Percentiles rank a stretch among this genome's conserved stretches.
These are phyloP conservation scores for Paramormyrops kingsleyae DNA, from an alignment of 2,113 vertebrate species.

Conservation along the genomic window DNA sequence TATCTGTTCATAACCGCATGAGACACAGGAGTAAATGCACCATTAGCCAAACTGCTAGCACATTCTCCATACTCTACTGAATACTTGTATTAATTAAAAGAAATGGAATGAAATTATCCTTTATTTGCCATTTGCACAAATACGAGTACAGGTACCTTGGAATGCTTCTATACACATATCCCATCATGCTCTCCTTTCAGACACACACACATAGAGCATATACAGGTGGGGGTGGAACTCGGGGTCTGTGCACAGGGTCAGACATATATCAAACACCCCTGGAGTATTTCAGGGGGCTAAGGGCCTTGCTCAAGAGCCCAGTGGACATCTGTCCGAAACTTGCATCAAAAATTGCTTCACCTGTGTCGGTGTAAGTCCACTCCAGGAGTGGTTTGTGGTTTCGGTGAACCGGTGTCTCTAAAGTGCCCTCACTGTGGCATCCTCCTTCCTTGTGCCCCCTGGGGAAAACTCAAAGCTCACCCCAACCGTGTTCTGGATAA, in stretches of 20 bases:
- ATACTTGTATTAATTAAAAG: not conserved
- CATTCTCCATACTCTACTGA: not conserved
- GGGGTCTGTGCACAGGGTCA: not conserved
- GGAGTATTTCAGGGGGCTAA: not conserved
- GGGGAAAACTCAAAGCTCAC: not conserved
- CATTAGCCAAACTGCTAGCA: not conserved
- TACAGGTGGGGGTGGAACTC: not conserved
- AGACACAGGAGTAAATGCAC: not conserved
- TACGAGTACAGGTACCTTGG: not conserved
- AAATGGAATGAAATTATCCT: not conserved
- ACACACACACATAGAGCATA: not conserved
- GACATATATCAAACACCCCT: not conserved
- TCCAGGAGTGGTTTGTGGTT: not conserved
- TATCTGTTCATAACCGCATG: not conserved
- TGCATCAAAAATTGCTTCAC: not conserved
- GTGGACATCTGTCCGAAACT: not conserved
- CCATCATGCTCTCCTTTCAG: not conserved
- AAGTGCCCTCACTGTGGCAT: not conserved
- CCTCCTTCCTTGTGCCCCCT: not conserved
- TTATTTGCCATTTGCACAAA: not conserved
- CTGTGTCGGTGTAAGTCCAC: not conserved
- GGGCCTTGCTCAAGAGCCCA: not conserved
- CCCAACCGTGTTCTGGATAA: not conserved
- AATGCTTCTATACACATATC: not conserved
- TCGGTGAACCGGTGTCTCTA: not conserved